Evolutionary conservation across 2,888 invertebrate species (phyloP).

Genomic region (Agonopterix alstromeriana): DNA sequence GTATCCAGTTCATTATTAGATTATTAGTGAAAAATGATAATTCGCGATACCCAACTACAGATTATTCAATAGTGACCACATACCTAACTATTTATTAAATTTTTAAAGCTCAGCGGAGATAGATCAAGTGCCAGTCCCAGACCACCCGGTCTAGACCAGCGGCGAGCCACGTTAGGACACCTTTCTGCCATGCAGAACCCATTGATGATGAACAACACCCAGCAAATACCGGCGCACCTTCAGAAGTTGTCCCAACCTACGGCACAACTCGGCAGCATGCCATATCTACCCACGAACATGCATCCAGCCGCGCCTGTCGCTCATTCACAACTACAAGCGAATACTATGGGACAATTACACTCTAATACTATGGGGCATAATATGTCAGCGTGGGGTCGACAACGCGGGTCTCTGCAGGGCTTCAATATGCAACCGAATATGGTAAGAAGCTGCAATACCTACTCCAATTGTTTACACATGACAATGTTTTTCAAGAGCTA

Average conservation of each 20-base stretch:
- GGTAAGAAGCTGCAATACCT: slow-evolving; percentile 22
- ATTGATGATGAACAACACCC: slow-evolving; percentile 25
- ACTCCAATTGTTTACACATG: no score
- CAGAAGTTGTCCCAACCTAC: slow-evolving; percentile 28
- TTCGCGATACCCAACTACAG: no score
- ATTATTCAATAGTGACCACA: not conserved
- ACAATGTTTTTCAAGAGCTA: no score
- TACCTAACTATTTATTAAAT: not conserved
- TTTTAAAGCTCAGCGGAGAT: slow-evolving; percentile 41
- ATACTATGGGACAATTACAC: slow-evolving; percentile 37
- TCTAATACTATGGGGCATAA: slow-evolving; percentile 40
- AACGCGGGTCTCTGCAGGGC: slow-evolving; percentile 46
- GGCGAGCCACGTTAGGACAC: slow-evolving; percentile 41
- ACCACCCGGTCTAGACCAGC: slow-evolving; percentile 38
- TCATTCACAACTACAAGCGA: slow-evolving; percentile 23
- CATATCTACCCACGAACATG: slow-evolving; percentile 45
- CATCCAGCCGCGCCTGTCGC: slow-evolving; percentile 30
- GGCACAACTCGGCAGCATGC: slow-evolving; percentile 54
- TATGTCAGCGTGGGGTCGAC: slow-evolving; percentile 40
- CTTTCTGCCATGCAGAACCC: slow-evolving; percentile 12
- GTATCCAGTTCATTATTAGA: no score
- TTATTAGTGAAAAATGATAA: no score
- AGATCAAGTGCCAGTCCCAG: slow-evolving; percentile 56
- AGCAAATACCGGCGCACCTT: slow-evolving; percentile 33
- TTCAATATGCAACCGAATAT: slow-evolving; percentile 43